A percentile compares a stretch with the other conserved stretches of the same genome.
These are phyloP conservation scores for Horisme vitalbata DNA, from an alignment of 2,888 invertebrate genomes.

Conservation along the genomic window DNA sequence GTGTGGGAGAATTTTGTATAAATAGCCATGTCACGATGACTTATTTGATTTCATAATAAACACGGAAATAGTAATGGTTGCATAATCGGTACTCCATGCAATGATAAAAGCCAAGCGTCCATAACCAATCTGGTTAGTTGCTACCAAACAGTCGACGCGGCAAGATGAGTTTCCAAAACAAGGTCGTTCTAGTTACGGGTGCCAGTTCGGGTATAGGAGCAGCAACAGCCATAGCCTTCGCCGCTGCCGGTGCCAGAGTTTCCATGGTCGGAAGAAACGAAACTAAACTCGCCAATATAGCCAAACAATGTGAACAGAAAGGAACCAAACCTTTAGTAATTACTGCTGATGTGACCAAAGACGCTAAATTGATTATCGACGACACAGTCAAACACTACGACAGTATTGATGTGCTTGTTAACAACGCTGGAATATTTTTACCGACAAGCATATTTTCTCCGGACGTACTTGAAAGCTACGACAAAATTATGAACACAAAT, in stretches of 20 bases:
- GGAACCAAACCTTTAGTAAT: conserved; percentile 26
- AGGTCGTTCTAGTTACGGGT: conserved; percentile 79
- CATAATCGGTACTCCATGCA: neutral
- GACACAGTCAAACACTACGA: conserved; percentile 28
- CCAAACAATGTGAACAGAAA: conserved; percentile 37
- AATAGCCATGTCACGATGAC: neutral
- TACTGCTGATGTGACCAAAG: conserved; percentile 28
- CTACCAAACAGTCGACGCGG: neutral
- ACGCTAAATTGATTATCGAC: conserved; percentile 23
- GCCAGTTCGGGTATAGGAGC: conserved; percentile 87
- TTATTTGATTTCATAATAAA: neutral
- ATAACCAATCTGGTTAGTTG: conserved; percentile 1
- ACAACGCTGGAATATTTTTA: conserved; percentile 30
- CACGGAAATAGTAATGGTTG: neutral
- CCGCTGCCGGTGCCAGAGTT: conserved; percentile 80
- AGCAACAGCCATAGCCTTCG: conserved; percentile 82
- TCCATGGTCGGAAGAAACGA: conserved; percentile 84
- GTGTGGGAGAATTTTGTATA: neutral
- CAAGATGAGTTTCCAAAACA: conserved; percentile 33
- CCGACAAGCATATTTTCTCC: conserved; percentile 13
- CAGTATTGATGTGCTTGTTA: conserved; percentile 28
- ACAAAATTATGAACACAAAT: conserved; percentile 29
- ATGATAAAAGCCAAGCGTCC: neutral
- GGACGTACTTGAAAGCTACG: conserved; percentile 20
- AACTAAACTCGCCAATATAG: conserved; percentile 82